Conservation (phyloP, 2,113 vertebrate species). For the Eira barbara region DNA sequence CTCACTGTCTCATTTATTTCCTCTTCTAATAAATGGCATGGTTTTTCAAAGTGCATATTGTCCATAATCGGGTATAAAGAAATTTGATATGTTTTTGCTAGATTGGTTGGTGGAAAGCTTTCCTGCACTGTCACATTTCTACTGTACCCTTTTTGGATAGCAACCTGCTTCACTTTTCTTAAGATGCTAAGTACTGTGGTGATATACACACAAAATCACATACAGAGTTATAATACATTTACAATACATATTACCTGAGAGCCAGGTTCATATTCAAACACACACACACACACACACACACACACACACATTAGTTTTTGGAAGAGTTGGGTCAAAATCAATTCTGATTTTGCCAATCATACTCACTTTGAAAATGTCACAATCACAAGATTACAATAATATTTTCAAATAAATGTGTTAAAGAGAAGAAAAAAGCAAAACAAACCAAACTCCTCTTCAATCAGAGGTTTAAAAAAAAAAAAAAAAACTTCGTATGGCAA, state of each 20-base stretch:
- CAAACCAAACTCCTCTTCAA: background rate
- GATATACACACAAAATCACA: background rate
- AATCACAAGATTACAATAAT: background rate
- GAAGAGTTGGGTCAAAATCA: background rate
- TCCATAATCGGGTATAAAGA: background rate
- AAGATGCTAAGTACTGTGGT: background rate
- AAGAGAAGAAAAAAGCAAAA: background rate
- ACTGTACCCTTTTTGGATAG: background rate
- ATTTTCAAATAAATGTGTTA: constrained; percentile 6
- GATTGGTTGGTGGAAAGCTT: background rate
- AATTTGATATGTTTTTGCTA: background rate
- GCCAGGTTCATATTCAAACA: background rate
- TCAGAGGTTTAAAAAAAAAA: background rate
- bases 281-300: background rate
- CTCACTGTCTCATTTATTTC: background rate
- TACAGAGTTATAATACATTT: background rate
- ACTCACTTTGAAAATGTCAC: background rate
- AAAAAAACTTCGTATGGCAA: background rate
- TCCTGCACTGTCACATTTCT: background rate
- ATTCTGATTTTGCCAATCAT: background rate
- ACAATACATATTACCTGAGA: background rate
- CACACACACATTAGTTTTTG: background rate
- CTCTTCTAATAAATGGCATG: background rate
- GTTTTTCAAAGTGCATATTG: background rate
- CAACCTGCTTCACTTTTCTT: background rate